Base-by-base conservation (phyloP, 2,113 vertebrate genomes). In the Boleophthalmus pectinirostris region DNA sequence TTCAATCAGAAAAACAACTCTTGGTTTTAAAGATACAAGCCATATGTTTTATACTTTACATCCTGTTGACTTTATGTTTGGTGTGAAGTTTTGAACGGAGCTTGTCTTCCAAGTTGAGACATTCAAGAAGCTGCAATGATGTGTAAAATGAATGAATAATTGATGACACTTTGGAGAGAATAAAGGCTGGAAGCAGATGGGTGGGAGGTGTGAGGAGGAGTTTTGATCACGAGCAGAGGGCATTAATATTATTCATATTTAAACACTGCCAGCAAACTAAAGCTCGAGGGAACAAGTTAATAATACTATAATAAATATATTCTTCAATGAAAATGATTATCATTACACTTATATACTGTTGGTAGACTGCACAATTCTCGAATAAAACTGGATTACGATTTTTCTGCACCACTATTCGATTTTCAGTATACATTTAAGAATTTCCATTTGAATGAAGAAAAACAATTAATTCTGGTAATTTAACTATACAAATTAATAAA, bases 81-180 rank as follows among this genome's bases (percentile, higher is more conserved):
- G 60, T 64, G 61, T 61, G 58, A 54, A 54, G 20, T 54, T 54
- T 54, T 61, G 58, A 60, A 60, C 24, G 0, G 56, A 65, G 68
- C 66, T 68, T 38, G 54, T 29, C 24, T 79, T 57, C 70, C 45
- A 61, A 75, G 80, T n/a, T 5, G 21, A 46, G 43, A 66, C 61
- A 46, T 77, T 61, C 68, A 64, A 84, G 24, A 71, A 76, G 20
- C 56, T 58, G 20, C 18, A 72, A 29, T 29, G 47, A 23, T 67
- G 33, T 70, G 65, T 24, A 73, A 58, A n/a, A 57, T 43, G 20
- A 80, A 66, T 47, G 72, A 84, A 85, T 38, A 67, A 81, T 79
- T 61, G 75, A 87, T 77, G 70, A 67, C 43, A 29, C 49, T 67
- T 24, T 53, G 70, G 66, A 18, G 6, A 10, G 78, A 33, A 60